Conservation (phyloP, 2,888 invertebrate species). For the Octodonta nipae region DNA sequence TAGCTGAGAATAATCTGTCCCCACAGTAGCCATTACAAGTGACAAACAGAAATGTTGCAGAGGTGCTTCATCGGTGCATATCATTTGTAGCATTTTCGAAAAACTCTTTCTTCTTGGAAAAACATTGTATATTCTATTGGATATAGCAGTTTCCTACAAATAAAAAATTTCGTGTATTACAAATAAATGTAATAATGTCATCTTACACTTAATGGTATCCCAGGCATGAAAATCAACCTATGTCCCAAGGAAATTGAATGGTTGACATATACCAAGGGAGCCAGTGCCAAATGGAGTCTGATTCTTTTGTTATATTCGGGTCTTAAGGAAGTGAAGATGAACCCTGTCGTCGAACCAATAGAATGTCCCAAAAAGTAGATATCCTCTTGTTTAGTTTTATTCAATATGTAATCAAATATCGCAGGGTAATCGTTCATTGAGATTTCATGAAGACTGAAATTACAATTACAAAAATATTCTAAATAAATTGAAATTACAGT, state of each 20-base stretch:
- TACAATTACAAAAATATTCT: neutral
- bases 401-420: slow-evolving; percentile 44
- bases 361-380: slow-evolving; percentile 52
- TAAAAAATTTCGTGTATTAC: slow-evolving; percentile 3
- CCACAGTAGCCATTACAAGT: slow-evolving; percentile 45
- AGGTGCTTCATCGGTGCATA: slow-evolving; percentile 37
- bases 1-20: slow-evolving; percentile 43
- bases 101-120: slow-evolving; percentile 27
- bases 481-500: neutral
- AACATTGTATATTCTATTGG: slow-evolving; percentile 25
- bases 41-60: slow-evolving; percentile 45
- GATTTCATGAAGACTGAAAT: slow-evolving; percentile 47
- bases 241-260: slow-evolving; percentile 20
- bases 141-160: slow-evolving; percentile 21
- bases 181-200: neutral
- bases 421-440: slow-evolving; percentile 49
- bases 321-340: slow-evolving; percentile 34
- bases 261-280: slow-evolving; percentile 28
- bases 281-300: slow-evolving; percentile 27
- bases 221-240: slow-evolving; percentile 13
- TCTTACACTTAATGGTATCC: slow-evolving; percentile 10
- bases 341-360: slow-evolving; percentile 42
- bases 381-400: slow-evolving; percentile 35
- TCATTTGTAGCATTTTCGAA: slow-evolving; percentile 21
- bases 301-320: slow-evolving; percentile 33